Conservation (phyloP, 2,113 vertebrate species). For the Hoplias malabaricus region DNA sequence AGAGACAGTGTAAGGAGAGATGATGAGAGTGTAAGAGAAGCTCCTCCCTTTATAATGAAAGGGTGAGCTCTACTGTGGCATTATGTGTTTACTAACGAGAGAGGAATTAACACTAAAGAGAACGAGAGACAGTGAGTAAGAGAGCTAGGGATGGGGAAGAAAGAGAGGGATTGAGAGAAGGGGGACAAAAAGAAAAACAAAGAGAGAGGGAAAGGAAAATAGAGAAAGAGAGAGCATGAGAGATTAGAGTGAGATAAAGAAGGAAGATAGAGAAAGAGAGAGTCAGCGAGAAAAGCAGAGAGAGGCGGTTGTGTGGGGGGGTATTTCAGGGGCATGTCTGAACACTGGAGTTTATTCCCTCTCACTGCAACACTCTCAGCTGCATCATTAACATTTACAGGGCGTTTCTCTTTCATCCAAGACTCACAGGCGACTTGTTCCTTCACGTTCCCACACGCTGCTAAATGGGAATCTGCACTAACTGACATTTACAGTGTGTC, state of each 20-base stretch:
- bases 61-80: background rate
- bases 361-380: background rate
- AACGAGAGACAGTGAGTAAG: no score
- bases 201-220: no score
- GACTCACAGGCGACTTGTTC: background rate
- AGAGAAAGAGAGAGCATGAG: no score
- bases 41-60: conserved; percentile 32
- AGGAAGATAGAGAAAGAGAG: no score
- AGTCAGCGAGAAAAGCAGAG: no score
- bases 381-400: background rate
- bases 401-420: background rate
- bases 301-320: no score
- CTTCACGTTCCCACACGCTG: background rate
- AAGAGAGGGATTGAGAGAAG: no score
- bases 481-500: no score
- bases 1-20: background rate
- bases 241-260: no score
- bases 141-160: no score
- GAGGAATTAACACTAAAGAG: background rate
- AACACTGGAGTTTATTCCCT: background rate
- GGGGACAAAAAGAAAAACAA: no score
- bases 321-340: background rate
- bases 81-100: background rate
- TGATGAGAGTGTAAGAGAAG: background rate
- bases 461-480: no score